These are phyloP conservation scores for Cuniculus paca DNA, from an alignment of 2,797 vertebrate genomes.

Conservation along the genomic window DNA sequence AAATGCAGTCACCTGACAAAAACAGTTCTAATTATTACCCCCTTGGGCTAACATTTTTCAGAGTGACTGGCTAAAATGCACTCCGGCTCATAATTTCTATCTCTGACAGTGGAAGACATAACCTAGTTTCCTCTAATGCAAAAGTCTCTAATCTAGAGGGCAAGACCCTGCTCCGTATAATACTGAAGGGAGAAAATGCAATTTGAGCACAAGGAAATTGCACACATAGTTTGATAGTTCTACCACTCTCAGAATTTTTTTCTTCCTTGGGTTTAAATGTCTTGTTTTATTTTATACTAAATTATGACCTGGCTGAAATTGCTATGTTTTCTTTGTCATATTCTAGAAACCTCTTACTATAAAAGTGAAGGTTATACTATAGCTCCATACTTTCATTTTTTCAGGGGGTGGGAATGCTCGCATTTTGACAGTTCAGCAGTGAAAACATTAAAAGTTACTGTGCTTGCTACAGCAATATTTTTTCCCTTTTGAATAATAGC, in stretches of 20 bases:
- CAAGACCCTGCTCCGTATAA: constrained; percentile 89
- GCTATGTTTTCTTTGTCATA: constrained; percentile 84
- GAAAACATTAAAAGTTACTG: constrained; percentile 81
- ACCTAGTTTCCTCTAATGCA: constrained; percentile 92
- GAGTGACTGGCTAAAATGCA: constrained; percentile 90
- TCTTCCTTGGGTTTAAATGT: constrained; percentile 87
- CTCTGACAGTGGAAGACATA: constrained; percentile 92
- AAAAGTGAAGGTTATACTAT: constrained; percentile 82
- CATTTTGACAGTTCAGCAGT: constrained; percentile 79
- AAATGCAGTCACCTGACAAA: constrained; percentile 91
- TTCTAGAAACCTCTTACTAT: constrained; percentile 84
- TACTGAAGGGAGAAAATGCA: constrained; percentile 90
- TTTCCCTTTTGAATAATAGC: constrained; percentile 78
- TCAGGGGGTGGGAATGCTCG: constrained; percentile 68
- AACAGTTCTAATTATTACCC: constrained; percentile 90
- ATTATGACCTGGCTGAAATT: constrained; percentile 87
- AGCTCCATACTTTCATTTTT: constrained; percentile 73
- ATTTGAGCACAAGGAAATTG: constrained; percentile 91
- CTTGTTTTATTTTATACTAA: constrained; percentile 91
- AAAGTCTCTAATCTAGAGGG: constrained; percentile 92
- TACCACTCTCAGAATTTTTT: constrained; percentile 85
- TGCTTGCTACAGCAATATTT: constrained; percentile 66
- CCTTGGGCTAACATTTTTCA: constrained; percentile 91
- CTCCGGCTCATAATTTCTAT: constrained; percentile 91
- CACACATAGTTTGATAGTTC: constrained; percentile 89